phyloP scores from a whole-genome alignment of 2,797 vertebrate species.

The Mastacembelus armatus region DNA sequence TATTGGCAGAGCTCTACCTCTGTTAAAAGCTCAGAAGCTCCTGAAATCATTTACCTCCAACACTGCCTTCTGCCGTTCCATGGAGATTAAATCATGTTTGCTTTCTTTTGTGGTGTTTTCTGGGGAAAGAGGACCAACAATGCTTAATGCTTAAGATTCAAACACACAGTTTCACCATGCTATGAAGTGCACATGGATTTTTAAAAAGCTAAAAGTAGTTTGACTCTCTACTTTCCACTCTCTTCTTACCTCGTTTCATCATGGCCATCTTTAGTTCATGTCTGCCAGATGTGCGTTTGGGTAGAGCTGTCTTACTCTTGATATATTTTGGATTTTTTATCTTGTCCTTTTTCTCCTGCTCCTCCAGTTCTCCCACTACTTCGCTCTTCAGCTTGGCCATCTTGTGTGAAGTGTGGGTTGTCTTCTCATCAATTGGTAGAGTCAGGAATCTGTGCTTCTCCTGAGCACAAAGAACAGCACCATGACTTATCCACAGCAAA shows the following conservation, averaged over 20 bases:
- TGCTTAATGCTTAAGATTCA: neutral
- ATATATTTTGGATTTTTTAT: slow-evolving; percentile 18
- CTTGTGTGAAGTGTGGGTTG: slow-evolving; percentile 72
- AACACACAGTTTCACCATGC: neutral
- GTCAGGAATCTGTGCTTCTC: slow-evolving; percentile 81
- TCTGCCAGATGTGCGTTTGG: slow-evolving; percentile 39
- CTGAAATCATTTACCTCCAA: slow-evolving; percentile 86
- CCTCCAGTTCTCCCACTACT: slow-evolving; percentile 65
- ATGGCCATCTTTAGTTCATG: slow-evolving; percentile 75
- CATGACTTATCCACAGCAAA: slow-evolving; percentile 1
- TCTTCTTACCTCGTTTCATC: slow-evolving; percentile 80
- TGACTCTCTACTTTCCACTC: neutral
- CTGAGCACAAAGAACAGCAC: slow-evolving; percentile 66
- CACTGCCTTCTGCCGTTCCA: slow-evolving; percentile 89
- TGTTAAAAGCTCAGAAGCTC: neutral
- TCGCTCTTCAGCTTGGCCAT: slow-evolving; percentile 76
- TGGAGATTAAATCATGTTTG: slow-evolving; percentile 80
- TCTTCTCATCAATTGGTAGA: slow-evolving; percentile 86
- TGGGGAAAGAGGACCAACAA: slow-evolving; percentile 59
- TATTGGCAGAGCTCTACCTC: neutral
- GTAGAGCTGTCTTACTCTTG: slow-evolving; percentile 18
- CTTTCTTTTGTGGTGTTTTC: slow-evolving; percentile 83
- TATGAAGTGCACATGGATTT: fast-evolving
- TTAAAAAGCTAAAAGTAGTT: neutral
- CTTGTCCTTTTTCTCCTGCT: slow-evolving; percentile 57